Evolutionary conservation across 37 sponge, comb jelly and placozoan genomes (phyloP), one percentile per base, ranked within the genome.

Genomic region (Geodia barretti): DNA sequence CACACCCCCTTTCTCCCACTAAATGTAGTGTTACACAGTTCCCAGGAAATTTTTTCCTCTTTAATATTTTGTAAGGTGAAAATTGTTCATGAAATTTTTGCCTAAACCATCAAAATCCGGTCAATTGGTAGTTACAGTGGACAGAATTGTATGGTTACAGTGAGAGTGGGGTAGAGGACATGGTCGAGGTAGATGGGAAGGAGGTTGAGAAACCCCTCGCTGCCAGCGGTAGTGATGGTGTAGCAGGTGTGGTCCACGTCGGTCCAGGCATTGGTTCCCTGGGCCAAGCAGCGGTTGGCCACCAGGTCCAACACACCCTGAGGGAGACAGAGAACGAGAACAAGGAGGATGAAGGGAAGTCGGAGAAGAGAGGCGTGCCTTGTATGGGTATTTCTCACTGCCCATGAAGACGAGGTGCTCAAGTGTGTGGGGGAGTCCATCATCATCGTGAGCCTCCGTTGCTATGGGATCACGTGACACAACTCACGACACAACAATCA

Each of bases 401-500:
- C 97, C 99, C 99, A 98, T 93, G 84, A 98, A 98, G 58, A 98
- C 85, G 38, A 98, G 88, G 74, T 98, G 99, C 67, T 98, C 99
- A 36, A 98, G 84, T 0, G 99, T 96, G 82, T 98, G 99, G 21
- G 99, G 99, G 25, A 98, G 83, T 3, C 99, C 99, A 60, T 96
- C 96, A 54, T 98, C 86, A 70, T 96, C 94, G 65, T 92, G 95
- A 21, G 95, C 93, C 77, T 97, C 98, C 0, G 98, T 97, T 26
- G 98, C 98, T 84, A 74, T 26, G 74, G 40, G 35, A 68, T 14
- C 23, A 25, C 70, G 21, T 31, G 32, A 25, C 26, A 66, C 68
- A 66, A 66, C 8, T 29, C 23, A 32, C 28, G 1, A 17, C 62
- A 62, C 11, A 38, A 39, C 24, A 40, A 25, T 32, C 32, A 17